Evolutionary conservation across 2,797 vertebrate genomes (phyloP).

Genomic region (Rhincodon typus): DNA sequence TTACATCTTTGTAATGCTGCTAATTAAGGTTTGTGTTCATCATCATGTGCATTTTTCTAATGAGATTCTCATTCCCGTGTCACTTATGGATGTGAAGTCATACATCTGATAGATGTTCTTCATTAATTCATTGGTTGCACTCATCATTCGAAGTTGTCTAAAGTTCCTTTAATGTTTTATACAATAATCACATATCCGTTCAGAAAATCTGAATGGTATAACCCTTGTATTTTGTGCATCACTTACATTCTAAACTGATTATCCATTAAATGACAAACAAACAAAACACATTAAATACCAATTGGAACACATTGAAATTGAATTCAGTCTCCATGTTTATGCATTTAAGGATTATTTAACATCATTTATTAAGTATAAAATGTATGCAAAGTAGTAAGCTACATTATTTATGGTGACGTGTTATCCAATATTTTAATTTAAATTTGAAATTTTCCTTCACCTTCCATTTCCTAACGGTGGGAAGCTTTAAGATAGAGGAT

Average conservation of each 20-base stretch:
- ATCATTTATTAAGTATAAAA: not conserved
- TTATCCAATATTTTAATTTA: conserved; percentile 16
- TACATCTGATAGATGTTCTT: not conserved
- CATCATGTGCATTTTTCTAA: not conserved
- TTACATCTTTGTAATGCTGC: not conserved
- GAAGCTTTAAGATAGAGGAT: not conserved
- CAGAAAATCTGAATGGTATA: not conserved
- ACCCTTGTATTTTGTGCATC: not conserved
- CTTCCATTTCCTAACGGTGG: no score
- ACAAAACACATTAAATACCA: not conserved
- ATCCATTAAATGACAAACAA: no score
- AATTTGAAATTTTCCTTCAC: no score
- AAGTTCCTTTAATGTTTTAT: not conserved
- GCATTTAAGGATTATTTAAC: not conserved
- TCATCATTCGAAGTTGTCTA: not conserved
- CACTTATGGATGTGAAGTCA: not conserved
- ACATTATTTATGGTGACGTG: not conserved
- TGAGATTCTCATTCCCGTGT: not conserved
- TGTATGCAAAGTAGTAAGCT: not conserved
- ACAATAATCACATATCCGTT: not conserved
- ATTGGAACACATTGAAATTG: not conserved
- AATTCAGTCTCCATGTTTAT: not conserved
- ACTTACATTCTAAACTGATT: conserved; percentile 7
- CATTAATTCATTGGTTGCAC: not conserved
- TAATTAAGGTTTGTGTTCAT: not conserved